These are phyloP conservation scores for Percopsis omiscomaycus DNA, from an alignment of 2,797 vertebrate genomes.

Conservation along the genomic window DNA sequence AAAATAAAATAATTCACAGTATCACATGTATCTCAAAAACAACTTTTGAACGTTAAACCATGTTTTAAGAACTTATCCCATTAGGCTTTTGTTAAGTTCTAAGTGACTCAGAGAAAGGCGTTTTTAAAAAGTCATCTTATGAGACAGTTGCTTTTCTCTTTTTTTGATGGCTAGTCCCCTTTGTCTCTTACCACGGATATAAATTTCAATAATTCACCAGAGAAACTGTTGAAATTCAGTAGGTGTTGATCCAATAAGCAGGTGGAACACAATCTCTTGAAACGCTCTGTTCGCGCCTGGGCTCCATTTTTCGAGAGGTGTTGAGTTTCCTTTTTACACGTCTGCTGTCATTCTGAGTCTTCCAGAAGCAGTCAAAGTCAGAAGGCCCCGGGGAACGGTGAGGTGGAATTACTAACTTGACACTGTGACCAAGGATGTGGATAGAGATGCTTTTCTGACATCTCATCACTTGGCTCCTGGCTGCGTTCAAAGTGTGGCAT, in stretches of 20 bases:
- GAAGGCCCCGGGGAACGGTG: not conserved
- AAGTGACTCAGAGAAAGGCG: too few species aligned
- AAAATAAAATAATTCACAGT: constrained; percentile 2
- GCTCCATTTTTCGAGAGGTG: constrained; percentile 20
- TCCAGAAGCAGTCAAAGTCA: too few species aligned
- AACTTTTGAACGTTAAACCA: constrained; percentile 5
- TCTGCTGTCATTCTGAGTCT: not conserved
- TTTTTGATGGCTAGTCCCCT: constrained; percentile 23
- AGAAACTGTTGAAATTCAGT: constrained; percentile 27
- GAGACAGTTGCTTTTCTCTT: not conserved
- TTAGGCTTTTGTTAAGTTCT: constrained; percentile 19
- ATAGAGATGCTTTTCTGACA: not conserved
- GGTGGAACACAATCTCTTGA: constrained; percentile 33
- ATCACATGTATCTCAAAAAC: constrained; percentile 8
- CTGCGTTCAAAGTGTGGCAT: not conserved
- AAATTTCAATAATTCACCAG: constrained; percentile 34
- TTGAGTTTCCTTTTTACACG: constrained; percentile 30
- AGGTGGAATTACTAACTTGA: constrained; percentile 28
- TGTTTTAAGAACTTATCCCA: constrained; percentile 12
- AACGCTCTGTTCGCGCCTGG: constrained; percentile 19
- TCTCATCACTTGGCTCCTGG: not conserved
- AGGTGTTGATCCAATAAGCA: constrained; percentile 43
- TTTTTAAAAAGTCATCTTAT: too few species aligned
- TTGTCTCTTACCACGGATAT: constrained; percentile 42
- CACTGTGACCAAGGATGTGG: constrained; percentile 1